Evolutionary conservation across 2,888 invertebrate species (phyloP).

Genomic region (Hemaris fuciformis): DNA sequence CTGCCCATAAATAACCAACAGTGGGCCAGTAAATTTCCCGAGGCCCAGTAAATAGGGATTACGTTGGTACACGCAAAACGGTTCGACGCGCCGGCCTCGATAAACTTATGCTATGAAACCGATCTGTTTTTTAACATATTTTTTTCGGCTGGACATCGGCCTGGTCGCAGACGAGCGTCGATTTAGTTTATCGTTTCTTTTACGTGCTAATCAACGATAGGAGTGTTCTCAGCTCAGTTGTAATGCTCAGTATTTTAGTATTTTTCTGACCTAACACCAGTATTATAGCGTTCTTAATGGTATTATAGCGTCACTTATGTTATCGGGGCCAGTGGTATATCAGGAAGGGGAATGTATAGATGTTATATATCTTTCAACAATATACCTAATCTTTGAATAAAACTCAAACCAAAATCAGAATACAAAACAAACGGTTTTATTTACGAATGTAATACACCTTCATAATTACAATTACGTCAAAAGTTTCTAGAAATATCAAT

Average conservation of each 20-base stretch:
- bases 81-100: conserved; percentile 9
- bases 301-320: no score
- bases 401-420: no score
- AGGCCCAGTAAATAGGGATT: conserved; percentile 30
- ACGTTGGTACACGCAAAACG: conserved; percentile 20
- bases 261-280: no score
- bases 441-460: no score
- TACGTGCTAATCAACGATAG: not conserved
- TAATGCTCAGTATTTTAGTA: not conserved
- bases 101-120: conserved; percentile 7
- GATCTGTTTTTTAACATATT: conserved; percentile 4
- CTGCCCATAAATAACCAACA: conserved; percentile 24
- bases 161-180: not conserved
- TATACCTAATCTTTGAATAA: no score
- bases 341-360: no score
- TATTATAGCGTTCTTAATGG: no score
- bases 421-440: no score
- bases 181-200: not conserved
- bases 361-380: no score
- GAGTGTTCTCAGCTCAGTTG: not conserved
- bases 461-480: no score
- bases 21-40: conserved; percentile 25
- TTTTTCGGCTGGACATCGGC: conserved; percentile 2
- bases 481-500: no score
- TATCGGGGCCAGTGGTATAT: no score